phyloP scores from a whole-genome alignment of 2,113 vertebrate genomes.

The Lophius piscatorius region DNA sequence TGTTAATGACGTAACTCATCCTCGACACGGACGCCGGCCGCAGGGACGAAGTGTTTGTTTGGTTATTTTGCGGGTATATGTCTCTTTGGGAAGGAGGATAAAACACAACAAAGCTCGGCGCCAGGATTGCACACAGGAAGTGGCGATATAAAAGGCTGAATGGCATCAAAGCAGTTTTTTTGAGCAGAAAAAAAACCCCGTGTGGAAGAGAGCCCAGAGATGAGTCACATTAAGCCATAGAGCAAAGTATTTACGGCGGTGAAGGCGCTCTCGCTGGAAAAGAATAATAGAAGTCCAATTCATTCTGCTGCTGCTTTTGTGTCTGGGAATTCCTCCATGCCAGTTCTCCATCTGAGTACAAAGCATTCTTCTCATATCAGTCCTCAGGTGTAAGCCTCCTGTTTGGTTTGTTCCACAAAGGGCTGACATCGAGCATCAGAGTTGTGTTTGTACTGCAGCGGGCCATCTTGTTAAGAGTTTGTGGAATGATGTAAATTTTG shows the following conservation, averaged over 20 bases:
- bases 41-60: slow-evolving; percentile 25
- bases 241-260: slow-evolving; percentile 37
- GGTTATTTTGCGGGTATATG: slow-evolving; percentile 53
- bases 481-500: not conserved
- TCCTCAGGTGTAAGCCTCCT: slow-evolving; percentile 10
- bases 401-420: slow-evolving; percentile 39
- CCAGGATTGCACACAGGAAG: slow-evolving; percentile 77
- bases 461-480: slow-evolving; percentile 12
- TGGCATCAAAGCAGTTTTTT: slow-evolving; percentile 80
- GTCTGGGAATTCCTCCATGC: slow-evolving; percentile 16
- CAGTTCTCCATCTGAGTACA: slow-evolving; percentile 17
- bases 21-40: slow-evolving; percentile 26
- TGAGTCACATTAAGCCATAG: slow-evolving; percentile 68
- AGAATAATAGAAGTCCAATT: slow-evolving; percentile 29
- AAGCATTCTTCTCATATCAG: slow-evolving; percentile 29
- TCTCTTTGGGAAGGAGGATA: slow-evolving; percentile 60
- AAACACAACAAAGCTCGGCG: slow-evolving; percentile 73
- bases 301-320: slow-evolving; percentile 21
- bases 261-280: slow-evolving; percentile 26
- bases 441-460: slow-evolving; percentile 5
- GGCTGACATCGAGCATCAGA: slow-evolving; percentile 10
- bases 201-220: slow-evolving; percentile 61
- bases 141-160: slow-evolving; percentile 78
- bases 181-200: slow-evolving; percentile 70
- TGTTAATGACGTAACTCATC: slow-evolving; percentile 56